phyloP scores from a whole-genome alignment of 2,113 vertebrate genomes.

The Galbula dea region DNA sequence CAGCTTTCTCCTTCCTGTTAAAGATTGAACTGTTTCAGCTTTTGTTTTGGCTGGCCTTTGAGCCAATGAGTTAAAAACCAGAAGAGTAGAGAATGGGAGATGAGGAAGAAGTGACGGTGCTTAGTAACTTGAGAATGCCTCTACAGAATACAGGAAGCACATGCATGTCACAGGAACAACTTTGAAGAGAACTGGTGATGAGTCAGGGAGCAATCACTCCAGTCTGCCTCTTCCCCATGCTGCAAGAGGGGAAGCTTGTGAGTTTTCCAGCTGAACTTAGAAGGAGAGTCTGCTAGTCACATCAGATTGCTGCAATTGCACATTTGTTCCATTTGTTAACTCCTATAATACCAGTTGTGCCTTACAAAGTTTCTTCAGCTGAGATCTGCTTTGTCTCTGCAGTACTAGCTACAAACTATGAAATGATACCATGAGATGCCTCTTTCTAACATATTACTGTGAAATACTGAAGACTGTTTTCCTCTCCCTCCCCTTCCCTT shows the following conservation, averaged over 20 bases:
- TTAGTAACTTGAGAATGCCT: not conserved
- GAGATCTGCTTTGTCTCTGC: not conserved
- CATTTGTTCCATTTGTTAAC: not conserved
- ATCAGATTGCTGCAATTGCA: fast-evolving
- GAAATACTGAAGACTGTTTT: not conserved
- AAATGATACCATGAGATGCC: not conserved
- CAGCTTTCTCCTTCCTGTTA: not conserved
- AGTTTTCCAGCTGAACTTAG: not conserved
- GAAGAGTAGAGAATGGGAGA: not conserved
- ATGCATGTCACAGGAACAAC: not conserved
- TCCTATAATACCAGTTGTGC: not conserved
- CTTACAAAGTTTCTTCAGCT: not conserved
- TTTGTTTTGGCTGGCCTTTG: constrained; percentile 4
- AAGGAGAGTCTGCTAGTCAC: not conserved
- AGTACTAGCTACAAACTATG: not conserved
- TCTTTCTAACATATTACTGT: not conserved
- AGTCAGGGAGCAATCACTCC: not conserved
- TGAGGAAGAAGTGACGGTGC: not conserved
- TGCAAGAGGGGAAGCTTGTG: not conserved
- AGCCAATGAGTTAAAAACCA: not conserved
- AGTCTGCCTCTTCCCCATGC: not conserved
- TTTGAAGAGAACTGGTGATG: not conserved
- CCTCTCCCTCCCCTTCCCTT: not conserved
- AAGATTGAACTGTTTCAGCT: not conserved
- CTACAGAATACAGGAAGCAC: not conserved